A percentile compares a stretch with the other conserved stretches of the same genome.
Conservation (phyloP, 2,888 invertebrate genomes). For the Nomada goodeniana region DNA sequence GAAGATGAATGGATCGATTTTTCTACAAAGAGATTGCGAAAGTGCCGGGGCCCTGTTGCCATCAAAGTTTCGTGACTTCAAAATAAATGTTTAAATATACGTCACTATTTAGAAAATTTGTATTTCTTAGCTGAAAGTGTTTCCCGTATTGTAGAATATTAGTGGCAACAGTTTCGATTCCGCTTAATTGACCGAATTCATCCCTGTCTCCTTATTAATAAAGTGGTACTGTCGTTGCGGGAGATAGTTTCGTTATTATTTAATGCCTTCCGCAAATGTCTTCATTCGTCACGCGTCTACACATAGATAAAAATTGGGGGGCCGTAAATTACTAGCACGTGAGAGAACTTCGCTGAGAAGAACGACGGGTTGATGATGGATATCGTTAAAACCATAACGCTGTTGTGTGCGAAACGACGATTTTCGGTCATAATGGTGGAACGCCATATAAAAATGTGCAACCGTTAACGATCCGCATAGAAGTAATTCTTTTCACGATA, state of each 20-base stretch:
- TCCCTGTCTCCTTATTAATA: slow-evolving; percentile 21
- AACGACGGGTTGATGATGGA: slow-evolving; percentile 76
- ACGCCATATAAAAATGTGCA: slow-evolving; percentile 9
- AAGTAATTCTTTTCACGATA: slow-evolving; percentile 10
- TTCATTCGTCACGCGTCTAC: slow-evolving; percentile 45
- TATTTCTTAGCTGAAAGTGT: not conserved
- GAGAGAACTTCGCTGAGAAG: slow-evolving; percentile 42
- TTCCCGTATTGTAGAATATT: not conserved
- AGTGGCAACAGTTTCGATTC: slow-evolving; percentile 12
- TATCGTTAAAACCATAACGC: slow-evolving; percentile 80
- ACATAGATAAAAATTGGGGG: slow-evolving; percentile 49
- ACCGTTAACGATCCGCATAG: slow-evolving; percentile 16
- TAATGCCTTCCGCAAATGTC: not conserved
- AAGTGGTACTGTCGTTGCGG: slow-evolving; percentile 23
- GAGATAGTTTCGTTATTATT: slow-evolving; percentile 21
- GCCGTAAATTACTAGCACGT: slow-evolving; percentile 70
- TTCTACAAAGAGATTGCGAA: not conserved
- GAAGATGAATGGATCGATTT: slow-evolving; percentile 45
- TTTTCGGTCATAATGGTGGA: slow-evolving; percentile 27
- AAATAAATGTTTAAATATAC: not conserved
- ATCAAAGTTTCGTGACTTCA: no score
- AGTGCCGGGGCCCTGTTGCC: slow-evolving; percentile 1
- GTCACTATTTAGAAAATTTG: not conserved
- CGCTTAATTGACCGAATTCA: not conserved
- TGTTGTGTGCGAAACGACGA: slow-evolving; percentile 65